Conservation (phyloP, 1,140 invertebrate genomes). For the Neelides sp. region DNA sequence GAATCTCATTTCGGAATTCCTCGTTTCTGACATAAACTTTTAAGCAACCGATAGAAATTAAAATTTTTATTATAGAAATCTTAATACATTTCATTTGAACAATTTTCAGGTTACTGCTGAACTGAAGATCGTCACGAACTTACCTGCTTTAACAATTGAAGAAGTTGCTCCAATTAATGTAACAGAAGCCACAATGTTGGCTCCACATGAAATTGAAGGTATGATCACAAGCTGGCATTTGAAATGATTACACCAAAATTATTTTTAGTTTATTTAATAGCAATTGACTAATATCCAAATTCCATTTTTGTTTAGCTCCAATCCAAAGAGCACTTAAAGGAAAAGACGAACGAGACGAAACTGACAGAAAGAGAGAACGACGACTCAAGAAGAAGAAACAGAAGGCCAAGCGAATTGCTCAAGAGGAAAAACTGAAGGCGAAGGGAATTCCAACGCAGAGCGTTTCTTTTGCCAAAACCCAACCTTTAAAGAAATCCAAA, state of each 20-base stretch:
- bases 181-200: constrained; percentile 71
- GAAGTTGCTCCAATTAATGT: constrained; percentile 82
- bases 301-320: constrained; percentile 43
- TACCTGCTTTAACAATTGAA: constrained; percentile 83
- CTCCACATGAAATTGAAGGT: constrained; percentile 86
- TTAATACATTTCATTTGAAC: too few relatives aligned
- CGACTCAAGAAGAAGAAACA: constrained; percentile 74
- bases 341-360: constrained; percentile 62
- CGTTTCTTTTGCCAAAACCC: constrained; percentile 46
- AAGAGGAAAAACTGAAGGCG: constrained; percentile 43
- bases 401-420: constrained; percentile 40
- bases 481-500: constrained; percentile 47
- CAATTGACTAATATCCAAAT: constrained; percentile 10
- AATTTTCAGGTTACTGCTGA: constrained; percentile 59
- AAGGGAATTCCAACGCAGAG: constrained; percentile 42
- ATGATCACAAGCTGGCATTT: constrained; percentile 26
- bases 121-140: constrained; percentile 77
- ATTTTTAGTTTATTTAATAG: neutral
- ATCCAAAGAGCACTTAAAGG: constrained; percentile 63
- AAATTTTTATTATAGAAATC: too few relatives aligned
- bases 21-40: constrained; percentile 4
- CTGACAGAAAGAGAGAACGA: constrained; percentile 79
- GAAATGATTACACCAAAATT: neutral
- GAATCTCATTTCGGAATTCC: constrained; percentile 7
- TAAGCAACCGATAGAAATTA: neutral